Base-by-base conservation (phyloP, 2,113 vertebrate genomes). In the Dipodomys spectabilis region DNA sequence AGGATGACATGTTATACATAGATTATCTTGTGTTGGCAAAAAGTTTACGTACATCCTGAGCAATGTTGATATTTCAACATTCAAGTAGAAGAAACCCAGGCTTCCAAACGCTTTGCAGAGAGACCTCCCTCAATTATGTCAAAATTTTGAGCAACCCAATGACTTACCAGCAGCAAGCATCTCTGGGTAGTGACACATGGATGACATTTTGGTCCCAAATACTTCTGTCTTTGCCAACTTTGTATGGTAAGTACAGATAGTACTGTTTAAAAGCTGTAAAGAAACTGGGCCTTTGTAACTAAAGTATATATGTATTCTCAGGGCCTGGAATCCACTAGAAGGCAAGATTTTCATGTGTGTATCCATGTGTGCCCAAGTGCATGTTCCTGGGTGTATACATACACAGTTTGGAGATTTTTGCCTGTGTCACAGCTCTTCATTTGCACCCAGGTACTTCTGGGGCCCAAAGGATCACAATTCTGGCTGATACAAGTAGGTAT, bases 31-130 rank as follows among this genome's bases (percentile, higher is more conserved):
- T 53, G 30, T 10, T 95, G 78, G 78, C 27, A 28, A 72, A 60
- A 6, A 74, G 44, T 83, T 62, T 88, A 20, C 62, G 6, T 32
- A 67, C 22, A 18, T 44, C 83, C 60, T 75, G 39, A 35, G 49
- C 45, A 77, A 91, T 78, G 7, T 77, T 88, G 88, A 62, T 39
- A 62, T 88, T 90, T 90, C 75, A 79, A 71, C 44, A 77, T 44
- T 32, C 27, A 72, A 67, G 67, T 19, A 25, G 32, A 44, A 78
- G 57, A 84, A 67, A 77, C 67, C 35, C 45, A 32, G 85, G n/a
- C 49, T 74, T 92, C 35, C 49, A 32, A 68, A 39, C 32, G 2
- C 19, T 90, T 20, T 86, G 30, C 25, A 20, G 22, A 77, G 7
- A 12, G 20, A 89, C n/a, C 25, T 39, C 65, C n/a, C 25, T 39